Percentiles rank a stretch among this genome's conserved stretches.
phyloP scores from a whole-genome alignment of 2,888 invertebrate genomes.

The Melitaea athalia region DNA sequence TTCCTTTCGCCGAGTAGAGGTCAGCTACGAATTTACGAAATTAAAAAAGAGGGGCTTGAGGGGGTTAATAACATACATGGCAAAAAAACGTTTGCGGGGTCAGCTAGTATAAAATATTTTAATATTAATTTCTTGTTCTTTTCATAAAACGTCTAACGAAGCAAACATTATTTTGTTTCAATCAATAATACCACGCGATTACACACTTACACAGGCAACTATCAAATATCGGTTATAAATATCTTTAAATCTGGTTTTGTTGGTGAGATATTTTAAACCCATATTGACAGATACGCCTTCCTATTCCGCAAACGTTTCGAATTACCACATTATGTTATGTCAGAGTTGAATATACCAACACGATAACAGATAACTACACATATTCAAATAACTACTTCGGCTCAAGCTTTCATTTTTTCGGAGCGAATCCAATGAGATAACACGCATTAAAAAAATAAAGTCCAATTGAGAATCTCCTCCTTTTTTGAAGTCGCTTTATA shows the following conservation, averaged over 20 bases:
- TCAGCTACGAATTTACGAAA: too few relatives aligned
- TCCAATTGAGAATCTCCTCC: too few relatives aligned
- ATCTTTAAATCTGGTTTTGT: conserved; percentile 34
- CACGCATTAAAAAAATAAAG: too few relatives aligned
- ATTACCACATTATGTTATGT: conserved; percentile 31
- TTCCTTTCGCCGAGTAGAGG: too few relatives aligned
- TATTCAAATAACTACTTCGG: not conserved
- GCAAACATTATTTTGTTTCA: conserved; percentile 13
- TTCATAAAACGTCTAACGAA: not conserved
- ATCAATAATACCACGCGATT: conserved; percentile 16
- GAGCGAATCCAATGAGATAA: too few relatives aligned
- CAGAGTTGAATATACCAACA: conserved; percentile 4
- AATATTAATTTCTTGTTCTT: too few relatives aligned
- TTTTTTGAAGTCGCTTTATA: too few relatives aligned
- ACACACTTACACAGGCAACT: conserved; percentile 27
- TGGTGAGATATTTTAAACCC: conserved; percentile 31
- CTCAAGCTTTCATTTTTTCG: too few relatives aligned
- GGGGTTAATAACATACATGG: too few relatives aligned
- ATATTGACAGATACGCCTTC: conserved; percentile 32
- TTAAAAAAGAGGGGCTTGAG: too few relatives aligned
- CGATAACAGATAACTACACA: not conserved
- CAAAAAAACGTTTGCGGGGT: too few relatives aligned
- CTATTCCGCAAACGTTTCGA: conserved; percentile 35
- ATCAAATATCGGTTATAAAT: conserved; percentile 29
- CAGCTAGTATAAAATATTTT: too few relatives aligned